Base-by-base conservation (phyloP, 2,888 invertebrate genomes). In the Hanleya hanleyi region DNA sequence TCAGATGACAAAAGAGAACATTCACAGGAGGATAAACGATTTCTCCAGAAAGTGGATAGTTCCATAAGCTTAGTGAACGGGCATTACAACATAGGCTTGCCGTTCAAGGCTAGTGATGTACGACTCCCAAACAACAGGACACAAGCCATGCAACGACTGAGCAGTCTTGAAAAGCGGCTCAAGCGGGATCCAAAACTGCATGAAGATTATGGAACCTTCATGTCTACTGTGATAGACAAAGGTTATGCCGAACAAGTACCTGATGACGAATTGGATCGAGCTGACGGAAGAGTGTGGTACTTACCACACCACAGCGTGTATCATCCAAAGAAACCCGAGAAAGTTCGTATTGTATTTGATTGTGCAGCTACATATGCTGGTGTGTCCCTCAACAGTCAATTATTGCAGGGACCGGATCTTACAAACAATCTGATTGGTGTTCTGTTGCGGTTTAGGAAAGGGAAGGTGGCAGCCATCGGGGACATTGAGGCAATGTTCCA, bases 141-240 rank as follows among this genome's bases (percentile, higher is more conserved):
- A 7, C 64, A 67, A 62, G 74, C 65, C 18, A 4, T 47, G 12
- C 71, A 74, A 29, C 35, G 71, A 36, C 64, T 77, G 26, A 38
- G 32, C 26, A 26, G 51, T 36, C 32, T 76, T 18, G 26, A 62
- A 15, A 70, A 66, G n/a, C 70, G 49, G 49, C 32, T 69, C 33
- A 29, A 51, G 26, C 47, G 38, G 15, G 62, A 73, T 50, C 22
- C 51, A 2, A 64, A 67, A 50, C 69, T 76, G 33, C 41, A 65
- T 41, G 29, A 36, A 32, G 74, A 74, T 22, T 78, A 75, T 41
- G 49, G 18, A 18, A 38, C 38, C 7, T 74, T 72, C n/a, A n/a
- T 78, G 78, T 51, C 41, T 7, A 76, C 69, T 22, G 67, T 76
- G 1, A 68, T 77, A 35, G 57, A 69, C 7, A 71, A 70, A 15